A percentile compares a stretch with the other conserved stretches of the same genome.
Evolutionary conservation across 2,888 invertebrate species (phyloP).

Genomic region (Spodoptera littoralis): DNA sequence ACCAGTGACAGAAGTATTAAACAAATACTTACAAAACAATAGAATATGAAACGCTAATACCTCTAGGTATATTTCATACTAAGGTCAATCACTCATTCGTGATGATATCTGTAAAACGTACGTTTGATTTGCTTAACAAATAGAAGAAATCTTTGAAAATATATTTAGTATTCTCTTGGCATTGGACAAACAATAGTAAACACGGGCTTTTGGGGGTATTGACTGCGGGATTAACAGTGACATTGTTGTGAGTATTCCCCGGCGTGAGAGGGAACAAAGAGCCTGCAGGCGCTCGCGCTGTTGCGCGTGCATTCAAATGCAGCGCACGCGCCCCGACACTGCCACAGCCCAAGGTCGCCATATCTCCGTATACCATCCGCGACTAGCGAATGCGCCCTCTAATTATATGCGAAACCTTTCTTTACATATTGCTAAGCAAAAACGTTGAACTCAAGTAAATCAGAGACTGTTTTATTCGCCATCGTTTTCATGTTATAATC

Average conservation of each 20-base stretch:
- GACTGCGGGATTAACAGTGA: slow-evolving; percentile 61
- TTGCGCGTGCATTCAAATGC: slow-evolving; percentile 71
- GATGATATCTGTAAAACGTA: slow-evolving; percentile 55
- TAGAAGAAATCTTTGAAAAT: slow-evolving; percentile 55
- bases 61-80: slow-evolving; percentile 23
- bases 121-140: slow-evolving; percentile 58
- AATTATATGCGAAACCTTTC: slow-evolving; percentile 12
- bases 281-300: slow-evolving; percentile 47
- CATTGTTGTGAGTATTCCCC: slow-evolving; percentile 63
- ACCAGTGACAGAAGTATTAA: slow-evolving; percentile 1
- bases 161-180: slow-evolving; percentile 59
- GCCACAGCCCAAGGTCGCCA: slow-evolving; percentile 74
- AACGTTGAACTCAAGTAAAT: slow-evolving; percentile 3
- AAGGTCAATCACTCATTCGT: slow-evolving; percentile 54
- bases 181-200: slow-evolving; percentile 62
- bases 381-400: slow-evolving; percentile 19
- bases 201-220: slow-evolving; percentile 67
- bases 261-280: slow-evolving; percentile 70
- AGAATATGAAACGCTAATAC: slow-evolving; percentile 18
- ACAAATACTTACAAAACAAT: slow-evolving; percentile 11
- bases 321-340: slow-evolving; percentile 72
- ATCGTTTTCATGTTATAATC: slow-evolving; percentile 29
- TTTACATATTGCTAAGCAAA: slow-evolving; percentile 5
- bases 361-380: slow-evolving; percentile 58
- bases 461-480: not conserved